Base-by-base conservation (phyloP, 2,888 invertebrate genomes). In the Cerastis leucographa region DNA sequence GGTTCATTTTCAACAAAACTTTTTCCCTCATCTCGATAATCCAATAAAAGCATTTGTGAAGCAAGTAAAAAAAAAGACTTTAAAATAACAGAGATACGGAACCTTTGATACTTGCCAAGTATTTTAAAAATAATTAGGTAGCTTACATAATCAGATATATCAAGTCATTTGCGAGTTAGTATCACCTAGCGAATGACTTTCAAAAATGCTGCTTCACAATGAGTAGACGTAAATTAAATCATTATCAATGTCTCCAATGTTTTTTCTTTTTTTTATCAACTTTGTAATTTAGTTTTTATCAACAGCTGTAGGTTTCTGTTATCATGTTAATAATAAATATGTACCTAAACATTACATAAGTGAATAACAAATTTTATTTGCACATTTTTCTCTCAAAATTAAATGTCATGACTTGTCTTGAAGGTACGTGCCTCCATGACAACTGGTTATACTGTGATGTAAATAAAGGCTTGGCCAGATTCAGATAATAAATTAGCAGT, bases 231-330 rank as follows among this genome's bases (percentile, higher is more conserved):
- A 61, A 81, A 54, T 49, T 61, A 42, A 22, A 4, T 51, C 4
- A 49, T 25, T 80, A 54, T 66, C 62, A 54, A n/a, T n/a, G n/a
- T 42, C 1, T 9, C 35, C 62, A 59, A 40, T 66, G 44, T 46
- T 3, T 64, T 51, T 4, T n/a, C n/a, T n/a, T n/a, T 29, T 35
- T 61, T n/a, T 66, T 65, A 73, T 59, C 8, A 65, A 69, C 22
- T 40, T 74, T 44, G 35, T 51, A 11, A 81, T 59, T 81, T 12
- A 2, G n/a, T 42, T 51, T 72, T 74, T 61, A 61, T 81, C 35
- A 40, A 51, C 42, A 14, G 7, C n/a, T 3, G n/a, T 46, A 25
- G 25, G 42, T 64, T n/a, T 44, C 17, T 71, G 29, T 51, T 80
- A 78, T 65, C 81, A 59, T 42, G 11, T 22, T 56, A 11, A 29